Evolutionary conservation across 2,113 vertebrate species (phyloP).

Genomic region (Bubalus kerabau): DNA sequence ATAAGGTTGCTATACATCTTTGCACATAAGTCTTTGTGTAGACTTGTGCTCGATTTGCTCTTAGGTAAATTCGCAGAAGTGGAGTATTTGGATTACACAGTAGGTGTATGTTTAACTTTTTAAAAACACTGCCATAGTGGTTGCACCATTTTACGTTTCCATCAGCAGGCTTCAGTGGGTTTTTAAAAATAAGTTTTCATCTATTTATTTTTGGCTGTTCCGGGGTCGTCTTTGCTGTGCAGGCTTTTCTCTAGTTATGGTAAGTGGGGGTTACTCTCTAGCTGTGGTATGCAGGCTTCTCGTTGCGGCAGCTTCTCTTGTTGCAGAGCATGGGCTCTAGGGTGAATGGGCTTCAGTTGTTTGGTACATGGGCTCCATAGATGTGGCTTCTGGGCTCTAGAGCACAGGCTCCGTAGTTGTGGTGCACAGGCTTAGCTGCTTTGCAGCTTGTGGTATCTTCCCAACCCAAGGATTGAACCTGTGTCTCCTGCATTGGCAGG

Average conservation of each 20-base stretch:
- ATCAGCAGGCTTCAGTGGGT: not conserved
- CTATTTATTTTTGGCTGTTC: not conserved
- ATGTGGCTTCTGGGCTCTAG: not conserved
- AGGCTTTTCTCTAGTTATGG: not conserved
- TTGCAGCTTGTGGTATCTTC: not conserved
- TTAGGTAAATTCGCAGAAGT: not conserved
- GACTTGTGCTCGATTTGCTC: not conserved
- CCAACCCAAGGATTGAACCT: not conserved
- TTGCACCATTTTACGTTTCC: not conserved
- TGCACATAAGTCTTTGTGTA: not conserved
- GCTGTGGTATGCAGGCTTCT: not conserved
- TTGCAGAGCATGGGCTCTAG: not conserved
- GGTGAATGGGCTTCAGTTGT: not conserved
- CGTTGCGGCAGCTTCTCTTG: not conserved
- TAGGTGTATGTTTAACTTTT: not conserved
- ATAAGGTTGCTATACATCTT: not conserved
- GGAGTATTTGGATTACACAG: not conserved
- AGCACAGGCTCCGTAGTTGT: rapidly evolving
- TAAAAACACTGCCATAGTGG: not conserved
- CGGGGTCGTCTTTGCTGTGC: rapidly evolving
- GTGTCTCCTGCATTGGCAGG: not conserved
- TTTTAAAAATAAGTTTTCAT: not conserved
- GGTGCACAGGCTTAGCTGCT: not conserved
- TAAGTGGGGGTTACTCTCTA: not conserved
- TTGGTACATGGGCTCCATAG: not conserved